These are phyloP conservation scores for Orthochromis indermauri DNA, from an alignment of 2,113 vertebrate species.

Conservation along the genomic window DNA sequence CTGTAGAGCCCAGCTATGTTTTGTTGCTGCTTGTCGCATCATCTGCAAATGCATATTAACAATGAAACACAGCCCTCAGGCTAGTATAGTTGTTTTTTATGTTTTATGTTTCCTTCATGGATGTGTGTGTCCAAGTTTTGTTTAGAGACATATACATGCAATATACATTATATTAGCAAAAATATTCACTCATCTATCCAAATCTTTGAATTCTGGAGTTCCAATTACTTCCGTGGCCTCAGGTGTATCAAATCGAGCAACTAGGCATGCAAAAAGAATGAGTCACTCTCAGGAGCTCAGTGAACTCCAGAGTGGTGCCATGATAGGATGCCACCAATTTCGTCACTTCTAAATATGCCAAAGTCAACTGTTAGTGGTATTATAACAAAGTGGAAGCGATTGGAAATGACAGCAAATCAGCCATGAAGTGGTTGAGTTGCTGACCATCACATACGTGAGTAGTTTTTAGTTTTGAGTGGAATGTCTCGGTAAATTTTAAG, in stretches of 20 bases:
- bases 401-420: background rate
- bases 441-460: background rate
- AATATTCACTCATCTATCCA: background rate
- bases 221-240: background rate
- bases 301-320: background rate
- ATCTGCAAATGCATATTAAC: constrained; percentile 9
- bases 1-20: constrained; percentile 25
- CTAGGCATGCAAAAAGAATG: background rate
- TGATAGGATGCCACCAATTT: background rate
- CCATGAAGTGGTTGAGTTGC: background rate
- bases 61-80: background rate
- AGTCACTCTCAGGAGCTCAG: background rate
- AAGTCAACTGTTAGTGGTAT: background rate
- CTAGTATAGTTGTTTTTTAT: background rate
- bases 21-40: constrained; percentile 1
- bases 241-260: background rate
- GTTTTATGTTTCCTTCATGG: background rate
- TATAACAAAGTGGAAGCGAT: background rate
- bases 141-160: background rate
- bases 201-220: background rate
- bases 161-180: background rate
- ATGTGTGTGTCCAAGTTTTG: background rate
- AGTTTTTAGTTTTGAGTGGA: background rate
- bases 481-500: background rate
- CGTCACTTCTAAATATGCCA: background rate